phyloP scores from a whole-genome alignment of 2,113 vertebrate genomes.

The Haemorhous mexicanus region DNA sequence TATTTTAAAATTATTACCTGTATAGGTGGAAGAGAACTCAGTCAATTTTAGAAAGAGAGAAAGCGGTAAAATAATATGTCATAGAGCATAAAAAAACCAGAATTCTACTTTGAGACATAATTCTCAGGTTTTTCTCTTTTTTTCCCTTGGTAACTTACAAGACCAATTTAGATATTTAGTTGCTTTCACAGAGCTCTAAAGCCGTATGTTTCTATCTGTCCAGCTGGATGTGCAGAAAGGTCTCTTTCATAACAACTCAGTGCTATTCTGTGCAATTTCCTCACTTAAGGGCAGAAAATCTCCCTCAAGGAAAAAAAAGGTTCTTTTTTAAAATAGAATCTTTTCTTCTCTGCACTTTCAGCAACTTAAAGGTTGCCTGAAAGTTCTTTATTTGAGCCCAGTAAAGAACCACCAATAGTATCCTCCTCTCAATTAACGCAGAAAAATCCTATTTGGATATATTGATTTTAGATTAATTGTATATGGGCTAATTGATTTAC shows the following conservation, averaged over 20 bases:
- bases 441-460: not conserved
- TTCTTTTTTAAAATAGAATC: not conserved
- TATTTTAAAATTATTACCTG: not conserved
- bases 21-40: fast-evolving
- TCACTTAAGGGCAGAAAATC: constrained; percentile 18
- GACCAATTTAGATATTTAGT: not conserved
- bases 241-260: not conserved
- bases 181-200: not conserved
- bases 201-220: not conserved
- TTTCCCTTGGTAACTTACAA: not conserved
- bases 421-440: fast-evolving
- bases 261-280: not conserved
- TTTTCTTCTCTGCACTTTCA: not conserved
- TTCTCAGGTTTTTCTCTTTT: not conserved
- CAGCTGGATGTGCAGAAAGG: not conserved
- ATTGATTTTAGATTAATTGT: not conserved
- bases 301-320: not conserved
- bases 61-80: not conserved
- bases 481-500: not conserved
- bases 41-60: not conserved
- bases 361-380: not conserved
- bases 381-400: not conserved
- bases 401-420: not conserved
- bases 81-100: not conserved
- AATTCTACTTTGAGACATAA: not conserved